Base-by-base conservation (phyloP, 2,888 invertebrate species). In the Drosophila percnosoma region DNA sequence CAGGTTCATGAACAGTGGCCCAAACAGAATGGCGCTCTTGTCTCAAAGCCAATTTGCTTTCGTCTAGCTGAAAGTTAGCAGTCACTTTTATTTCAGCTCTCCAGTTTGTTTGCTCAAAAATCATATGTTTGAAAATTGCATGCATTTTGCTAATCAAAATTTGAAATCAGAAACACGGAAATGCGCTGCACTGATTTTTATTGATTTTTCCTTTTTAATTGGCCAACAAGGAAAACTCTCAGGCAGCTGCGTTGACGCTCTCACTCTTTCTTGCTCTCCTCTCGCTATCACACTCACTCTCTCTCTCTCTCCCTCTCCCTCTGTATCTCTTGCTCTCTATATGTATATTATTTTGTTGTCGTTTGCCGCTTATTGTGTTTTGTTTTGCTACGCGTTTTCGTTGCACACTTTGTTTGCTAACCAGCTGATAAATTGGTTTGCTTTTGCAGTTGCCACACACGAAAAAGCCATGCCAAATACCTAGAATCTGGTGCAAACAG, bases 161-260 rank as follows among this genome's bases (percentile, higher is more conserved):
- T 11, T 13, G 24, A 54, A 57, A 59, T 27, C 64, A 45, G 4
- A 74, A 68, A n/a, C 36, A 45, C 24, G 34, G 34, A 62, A 58
- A 70, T 60, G 59, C 49, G 67, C 68, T 61, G 59, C 68, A 75
- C 36, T 54, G 55, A 67, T 62, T 72, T 71, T 80, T 87, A 87
- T 87, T 87, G 87, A 87, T 87, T 87, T 87, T 88, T 87, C 88
- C 75, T 78, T 40, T 73, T 60, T 68, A 66, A 87, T 76, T 87
- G 82, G 78, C 78, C 69, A 71, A 72, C 53, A 70, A 74, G 70
- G 73, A 78, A 74, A 74, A 73, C 73, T 83, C 80, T 64, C 71
- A 66, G 51, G 42, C 29, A 45, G 72, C 61, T 40, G 68, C 48
- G 66, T 38, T 69, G 53, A 52, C 73, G 55, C 69, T 65, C 36